Evolutionary conservation across 2,113 vertebrate species (phyloP), one percentile per base, ranked within the genome.

Genomic region (Chinchilla lanigera): DNA sequence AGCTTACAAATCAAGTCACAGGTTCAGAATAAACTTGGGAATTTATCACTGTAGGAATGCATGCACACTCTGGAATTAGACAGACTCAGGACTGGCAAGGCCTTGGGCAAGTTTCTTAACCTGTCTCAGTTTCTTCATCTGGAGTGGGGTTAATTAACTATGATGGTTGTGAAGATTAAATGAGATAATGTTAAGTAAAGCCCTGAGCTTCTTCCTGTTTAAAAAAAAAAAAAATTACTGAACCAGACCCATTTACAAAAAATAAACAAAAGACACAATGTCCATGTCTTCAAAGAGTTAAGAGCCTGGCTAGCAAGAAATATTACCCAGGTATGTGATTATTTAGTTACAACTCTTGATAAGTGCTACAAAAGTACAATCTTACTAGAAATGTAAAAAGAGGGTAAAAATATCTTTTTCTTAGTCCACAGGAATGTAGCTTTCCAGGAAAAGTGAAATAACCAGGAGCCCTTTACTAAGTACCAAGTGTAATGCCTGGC

Each of bases 351-450:
- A 95, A 58, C 65, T 61, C 50, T 77, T 89, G 47, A 89, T 20
- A 93, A 94, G 89, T 52, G 35, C 6, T 84, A 58, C 44, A 77
- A 65, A 96, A 91, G 33, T 60, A 90, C 2, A 86, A 92, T 81
- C 20, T 12, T 92, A 52, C 33, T 85, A 85, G 84, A 89, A 85
- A 85, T 13, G 56, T 75, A 84, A 56, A 77, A 88, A 89, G 28
- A 44, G 20, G 67, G 2, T 78, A 47, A 92, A 89, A 97, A 84
- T 30, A 69, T 38, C 20, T 38, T 86, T 90, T 90, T 35, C 90
- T 96, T 65, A 88, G 38, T 91, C 50, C 81, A 93, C 94, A 96
- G 61, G 35, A 96, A 90, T 84, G 30, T 5, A 90, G 24, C 86
- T 83, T 65, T 93, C 38, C 33, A 91, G 52, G 28, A 95, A 84